These are phyloP conservation scores for Argyresthia albistria DNA, from an alignment of 2,888 invertebrate species.

Conservation along the genomic window DNA sequence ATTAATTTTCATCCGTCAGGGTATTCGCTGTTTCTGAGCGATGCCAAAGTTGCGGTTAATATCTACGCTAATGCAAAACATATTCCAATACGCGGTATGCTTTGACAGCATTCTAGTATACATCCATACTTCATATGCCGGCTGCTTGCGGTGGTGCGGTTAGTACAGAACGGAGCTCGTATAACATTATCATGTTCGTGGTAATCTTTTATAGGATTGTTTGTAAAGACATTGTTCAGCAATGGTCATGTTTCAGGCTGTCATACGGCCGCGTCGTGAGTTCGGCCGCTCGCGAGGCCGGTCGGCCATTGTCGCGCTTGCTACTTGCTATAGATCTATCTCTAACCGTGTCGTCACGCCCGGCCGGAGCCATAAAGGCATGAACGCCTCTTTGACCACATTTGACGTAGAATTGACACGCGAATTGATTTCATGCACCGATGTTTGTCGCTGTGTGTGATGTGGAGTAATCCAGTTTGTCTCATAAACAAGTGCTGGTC, in stretches of 20 bases:
- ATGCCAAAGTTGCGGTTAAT: too few species aligned
- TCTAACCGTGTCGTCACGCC: constrained; percentile 42
- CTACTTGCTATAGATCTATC: constrained; percentile 21
- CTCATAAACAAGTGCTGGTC: too few species aligned
- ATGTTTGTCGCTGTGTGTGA: constrained; percentile 17
- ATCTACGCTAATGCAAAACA: too few species aligned
- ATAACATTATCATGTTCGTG: neutral
- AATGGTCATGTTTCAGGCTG: too few species aligned
- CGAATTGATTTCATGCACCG: constrained; percentile 54
- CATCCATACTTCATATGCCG: neutral
- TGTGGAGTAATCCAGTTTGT: too few species aligned
- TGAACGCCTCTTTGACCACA: constrained; percentile 27
- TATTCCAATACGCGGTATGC: too few species aligned
- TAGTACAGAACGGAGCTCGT: neutral
- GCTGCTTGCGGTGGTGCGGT: neutral
- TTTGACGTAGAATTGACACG: constrained; percentile 26
- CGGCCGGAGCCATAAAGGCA: constrained; percentile 24
- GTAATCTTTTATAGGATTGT: neutral
- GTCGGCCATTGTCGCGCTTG: constrained; percentile 15
- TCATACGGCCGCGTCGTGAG: neutral
- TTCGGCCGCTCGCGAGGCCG: constrained; percentile 29
- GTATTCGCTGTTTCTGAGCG: too few species aligned
- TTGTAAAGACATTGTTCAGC: too few species aligned
- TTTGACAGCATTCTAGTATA: too few species aligned
- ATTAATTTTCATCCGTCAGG: too few species aligned